Base-by-base conservation (phyloP, 1,140 invertebrate genomes). In the Brachionus calyciflorus region DNA sequence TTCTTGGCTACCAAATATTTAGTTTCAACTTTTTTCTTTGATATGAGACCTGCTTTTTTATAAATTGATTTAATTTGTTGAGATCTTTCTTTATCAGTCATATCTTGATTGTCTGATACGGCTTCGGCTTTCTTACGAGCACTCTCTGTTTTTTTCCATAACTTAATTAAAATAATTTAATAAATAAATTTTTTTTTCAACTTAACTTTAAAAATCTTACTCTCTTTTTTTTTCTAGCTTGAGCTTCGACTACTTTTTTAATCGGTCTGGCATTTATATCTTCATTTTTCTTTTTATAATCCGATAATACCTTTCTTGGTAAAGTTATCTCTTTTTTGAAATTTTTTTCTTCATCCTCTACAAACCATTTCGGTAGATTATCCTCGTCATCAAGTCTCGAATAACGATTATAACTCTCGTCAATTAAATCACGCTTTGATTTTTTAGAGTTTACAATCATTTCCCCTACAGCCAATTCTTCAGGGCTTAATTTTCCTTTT, bases 171-270 rank as follows among this genome's bases (percentile, higher is more conserved):
- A n/a, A n/a, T n/a, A 57, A 46, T 49, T 68, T 68, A 65, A 76
- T 77, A 21, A 68, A 49, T 21, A 26, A 33, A 68, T 21, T 44
- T 24, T 70, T 41, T 10, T n/a, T 51, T 60, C 14, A 24, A 24
- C 17, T 41, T 40, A 17, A n/a, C 5, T 3, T 30, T 30, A 51
- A 26, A 30, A 49, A 30, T 14, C 14, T 83, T 49, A 91, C 90
- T 78, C 93, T 90, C 82, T 90, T 91, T 89, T 98, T 96, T 87
- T 98, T 99, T 53, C 97, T 89, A 0, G 93, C 93, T 84, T 97
- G 99, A 0, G 97, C 97, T 87, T 99, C 94, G 79, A 95, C 90
- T 0, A 99, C 92, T 88, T 99, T 99, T 84, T 98, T 99, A 53
- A 98, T 96, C 14, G 96, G 93, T 68, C 93, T 87, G 0, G 90